phyloP scores from a whole-genome alignment of 2,797 vertebrate species.

The Mormyrops boulengeri region DNA sequence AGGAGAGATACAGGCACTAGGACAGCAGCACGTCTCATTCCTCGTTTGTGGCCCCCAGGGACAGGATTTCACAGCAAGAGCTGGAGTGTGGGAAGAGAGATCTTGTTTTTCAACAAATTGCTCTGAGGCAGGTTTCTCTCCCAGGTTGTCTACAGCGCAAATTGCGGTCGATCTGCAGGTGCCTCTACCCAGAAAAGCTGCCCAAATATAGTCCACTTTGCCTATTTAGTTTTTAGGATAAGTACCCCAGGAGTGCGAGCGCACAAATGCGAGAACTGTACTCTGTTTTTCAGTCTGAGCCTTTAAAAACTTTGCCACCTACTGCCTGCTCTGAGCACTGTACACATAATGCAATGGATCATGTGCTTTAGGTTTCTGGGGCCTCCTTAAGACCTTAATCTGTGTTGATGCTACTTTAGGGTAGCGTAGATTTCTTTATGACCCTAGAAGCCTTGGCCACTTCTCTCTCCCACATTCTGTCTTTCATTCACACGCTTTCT shows the following conservation, averaged over 20 bases:
- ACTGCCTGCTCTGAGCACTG: background rate
- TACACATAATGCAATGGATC: background rate
- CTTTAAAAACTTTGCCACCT: background rate
- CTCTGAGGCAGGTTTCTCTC: background rate
- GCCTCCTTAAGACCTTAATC: background rate
- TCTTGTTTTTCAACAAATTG: background rate
- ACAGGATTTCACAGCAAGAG: slow-evolving; percentile 11
- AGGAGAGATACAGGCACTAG: slow-evolving; percentile 32
- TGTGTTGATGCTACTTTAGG: background rate
- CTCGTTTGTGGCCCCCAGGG: slow-evolving; percentile 21
- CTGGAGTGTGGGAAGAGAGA: slow-evolving; percentile 17
- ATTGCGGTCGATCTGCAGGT: background rate
- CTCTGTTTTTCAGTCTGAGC: background rate
- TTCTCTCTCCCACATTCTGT: background rate
- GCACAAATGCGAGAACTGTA: background rate
- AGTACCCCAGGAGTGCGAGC: background rate
- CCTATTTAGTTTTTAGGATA: background rate
- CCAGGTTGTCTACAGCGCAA: background rate
- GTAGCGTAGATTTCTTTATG: background rate
- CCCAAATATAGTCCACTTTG: background rate
- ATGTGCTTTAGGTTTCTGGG: background rate
- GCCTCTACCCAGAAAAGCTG: background rate
- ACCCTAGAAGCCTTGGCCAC: background rate
- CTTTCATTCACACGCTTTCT: background rate
- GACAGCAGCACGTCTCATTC: slow-evolving; percentile 20